Conservation (phyloP, 2,113 vertebrate species). For the Lophius piscatorius region DNA sequence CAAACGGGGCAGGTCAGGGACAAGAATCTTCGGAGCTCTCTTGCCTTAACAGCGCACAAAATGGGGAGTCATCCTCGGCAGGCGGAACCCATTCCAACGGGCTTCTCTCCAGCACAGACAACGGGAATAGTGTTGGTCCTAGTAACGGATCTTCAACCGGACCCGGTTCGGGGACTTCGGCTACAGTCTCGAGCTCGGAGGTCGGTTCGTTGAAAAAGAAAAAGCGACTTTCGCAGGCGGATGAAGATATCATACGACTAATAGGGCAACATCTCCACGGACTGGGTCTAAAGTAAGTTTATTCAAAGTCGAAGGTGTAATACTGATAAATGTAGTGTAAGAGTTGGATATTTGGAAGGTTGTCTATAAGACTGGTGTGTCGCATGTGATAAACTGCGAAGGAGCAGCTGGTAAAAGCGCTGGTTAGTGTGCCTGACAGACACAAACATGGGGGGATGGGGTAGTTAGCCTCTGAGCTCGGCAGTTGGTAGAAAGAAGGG, state of each 20-base stretch:
- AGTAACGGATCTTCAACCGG: slow-evolving; percentile 83
- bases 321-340: background rate
- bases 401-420: slow-evolving; percentile 45
- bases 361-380: background rate
- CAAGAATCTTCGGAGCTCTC: slow-evolving; percentile 86
- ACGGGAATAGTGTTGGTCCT: slow-evolving; percentile 83
- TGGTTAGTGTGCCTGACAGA: slow-evolving; percentile 66
- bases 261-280: slow-evolving; percentile 98
- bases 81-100: slow-evolving; percentile 90
- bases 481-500: slow-evolving; percentile 73
- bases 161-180: slow-evolving; percentile 74
- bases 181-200: slow-evolving; percentile 80
- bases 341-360: background rate
- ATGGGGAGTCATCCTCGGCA: slow-evolving; percentile 89
- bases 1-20: slow-evolving; percentile 92
- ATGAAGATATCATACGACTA: slow-evolving; percentile 97
- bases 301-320: slow-evolving; percentile 40
- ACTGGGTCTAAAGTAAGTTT: slow-evolving; percentile 96
- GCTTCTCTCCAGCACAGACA: slow-evolving; percentile 84
- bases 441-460: slow-evolving; percentile 81
- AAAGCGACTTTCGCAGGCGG: slow-evolving; percentile 94
- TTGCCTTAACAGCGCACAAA: slow-evolving; percentile 86
- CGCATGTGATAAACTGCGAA: slow-evolving; percentile 17
- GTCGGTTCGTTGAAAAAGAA: slow-evolving; percentile 91
- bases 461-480: slow-evolving; percentile 70